Conservation (phyloP, 2,888 invertebrate species). For the Syrphus vitripennis region DNA sequence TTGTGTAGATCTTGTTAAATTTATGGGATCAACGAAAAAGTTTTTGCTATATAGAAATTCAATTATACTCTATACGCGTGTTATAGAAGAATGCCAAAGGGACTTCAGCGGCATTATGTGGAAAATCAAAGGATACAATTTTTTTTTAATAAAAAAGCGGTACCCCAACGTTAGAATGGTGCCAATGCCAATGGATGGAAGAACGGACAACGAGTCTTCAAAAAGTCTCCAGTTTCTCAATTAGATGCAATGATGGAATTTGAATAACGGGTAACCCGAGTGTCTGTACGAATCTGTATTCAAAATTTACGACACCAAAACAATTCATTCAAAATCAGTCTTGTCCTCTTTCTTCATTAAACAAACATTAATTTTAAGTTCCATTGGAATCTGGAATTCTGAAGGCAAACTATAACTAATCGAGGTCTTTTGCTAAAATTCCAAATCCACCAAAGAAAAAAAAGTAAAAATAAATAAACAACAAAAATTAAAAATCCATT, state of each 20-base stretch:
- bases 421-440: not conserved
- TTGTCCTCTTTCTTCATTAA: not conserved
- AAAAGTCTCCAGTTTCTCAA: too few relatives aligned
- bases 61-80: not conserved
- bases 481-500: constrained; percentile 35
- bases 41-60: not conserved
- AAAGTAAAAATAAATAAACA: not conserved
- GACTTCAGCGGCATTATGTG: not conserved
- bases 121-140: not conserved
- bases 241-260: too few relatives aligned
- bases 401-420: not conserved
- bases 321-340: not conserved
- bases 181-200: too few relatives aligned
- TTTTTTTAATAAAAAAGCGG: too few relatives aligned
- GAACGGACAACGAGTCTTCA: too few relatives aligned
- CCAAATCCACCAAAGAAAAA: not conserved
- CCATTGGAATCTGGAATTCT: not conserved
- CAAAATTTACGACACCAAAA: too few relatives aligned
- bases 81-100: not conserved
- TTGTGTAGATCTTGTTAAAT: constrained; percentile 3
- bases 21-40: constrained; percentile 2
- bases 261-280: too few relatives aligned
- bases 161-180: too few relatives aligned
- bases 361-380: not conserved
- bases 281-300: too few relatives aligned